Conservation (phyloP, 2,888 invertebrate genomes). For the Tenthredo mesomela region DNA sequence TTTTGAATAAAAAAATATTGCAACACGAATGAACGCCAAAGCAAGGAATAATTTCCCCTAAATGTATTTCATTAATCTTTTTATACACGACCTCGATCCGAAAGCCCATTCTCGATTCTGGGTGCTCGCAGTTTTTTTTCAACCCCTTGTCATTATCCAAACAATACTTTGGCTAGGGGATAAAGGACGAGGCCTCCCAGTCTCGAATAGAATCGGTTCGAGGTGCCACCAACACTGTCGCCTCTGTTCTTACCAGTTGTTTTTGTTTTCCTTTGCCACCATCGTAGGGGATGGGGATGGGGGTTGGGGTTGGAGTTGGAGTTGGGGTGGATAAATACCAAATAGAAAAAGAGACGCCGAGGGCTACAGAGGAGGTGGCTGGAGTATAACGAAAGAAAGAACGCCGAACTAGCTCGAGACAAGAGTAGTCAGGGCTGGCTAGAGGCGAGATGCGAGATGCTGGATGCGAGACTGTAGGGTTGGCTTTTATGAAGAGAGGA, state of each 20-base stretch:
- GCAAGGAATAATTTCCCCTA: neutral
- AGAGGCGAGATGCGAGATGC: neutral
- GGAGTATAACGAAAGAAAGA: conserved; percentile 22
- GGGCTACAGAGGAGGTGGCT: neutral
- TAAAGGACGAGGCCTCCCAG: neutral
- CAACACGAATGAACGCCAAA: no score
- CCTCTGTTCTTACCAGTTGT: conserved; percentile 28
- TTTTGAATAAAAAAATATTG: no score
- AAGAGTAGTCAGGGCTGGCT: conserved; percentile 1
- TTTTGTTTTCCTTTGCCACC: conserved; percentile 8
- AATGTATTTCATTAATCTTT: neutral
- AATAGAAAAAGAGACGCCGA: neutral
- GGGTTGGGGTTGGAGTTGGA: neutral
- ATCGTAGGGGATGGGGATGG: neutral
- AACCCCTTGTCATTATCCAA: conserved; percentile 28
- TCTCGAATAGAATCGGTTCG: conserved; percentile 13
- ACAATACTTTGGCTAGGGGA: conserved; percentile 27
- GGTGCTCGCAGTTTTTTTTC: neutral
- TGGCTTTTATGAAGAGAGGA: conserved; percentile 29
- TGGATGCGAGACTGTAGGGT: neutral
- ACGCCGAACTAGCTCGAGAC: conserved; percentile 19
- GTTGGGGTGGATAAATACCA: neutral
- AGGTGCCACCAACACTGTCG: conserved; percentile 3
- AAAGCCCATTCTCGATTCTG: neutral
- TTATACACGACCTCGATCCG: neutral